Base-by-base conservation (phyloP, 2,113 vertebrate genomes). In the Myotis yumanensis region DNA sequence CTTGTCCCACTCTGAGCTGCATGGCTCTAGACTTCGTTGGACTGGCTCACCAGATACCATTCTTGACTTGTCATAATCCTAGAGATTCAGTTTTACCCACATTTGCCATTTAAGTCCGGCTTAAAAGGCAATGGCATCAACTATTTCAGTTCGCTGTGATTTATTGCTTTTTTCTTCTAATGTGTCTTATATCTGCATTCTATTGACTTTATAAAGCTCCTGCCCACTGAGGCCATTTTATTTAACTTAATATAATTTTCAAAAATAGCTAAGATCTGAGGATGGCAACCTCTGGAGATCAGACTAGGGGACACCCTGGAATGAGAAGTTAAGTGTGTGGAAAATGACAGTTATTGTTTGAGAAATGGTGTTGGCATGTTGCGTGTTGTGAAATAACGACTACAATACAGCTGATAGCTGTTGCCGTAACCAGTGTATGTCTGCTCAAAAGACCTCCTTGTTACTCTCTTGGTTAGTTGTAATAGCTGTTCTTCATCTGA, bases 101-200 rank as follows among this genome's bases (percentile, higher is more conserved):
- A 57, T 87, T 89, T 88, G 25, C 62, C 16, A 7, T 82, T 18
- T 89, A 11, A 86, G 35, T 73, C 59, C 25, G 6, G 90, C 76
- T 91, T 75, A 72, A 94, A 83, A 96, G 85, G 85, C 84, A 87
- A 62, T 72, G 68, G 69, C 82, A 95, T 12, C 57, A 40, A 54
- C n/a, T 92, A 15, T 77, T 69, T 90, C 77, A 83, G 71, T 87
- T 66, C 57, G 87, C 28, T 82, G 28, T 62, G 35, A 71, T 95
- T 89, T 93, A 77, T 52, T 93, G 59, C 59, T 68, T 64, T 64
- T 93, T 96, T 94, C 54, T 94, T 95, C 48, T 88, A 52, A 73
- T 80, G 23, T 80, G 51, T 75, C 68, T 93, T 94, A 57, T 16
- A 30, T 59, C 59, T n/a, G 37, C 54, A 62, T 94, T 59, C 66